A percentile compares a stretch with the other conserved stretches of the same genome.
Conservation (phyloP, 2,113 vertebrate genomes). For the Gymnocephalus cernua region DNA sequence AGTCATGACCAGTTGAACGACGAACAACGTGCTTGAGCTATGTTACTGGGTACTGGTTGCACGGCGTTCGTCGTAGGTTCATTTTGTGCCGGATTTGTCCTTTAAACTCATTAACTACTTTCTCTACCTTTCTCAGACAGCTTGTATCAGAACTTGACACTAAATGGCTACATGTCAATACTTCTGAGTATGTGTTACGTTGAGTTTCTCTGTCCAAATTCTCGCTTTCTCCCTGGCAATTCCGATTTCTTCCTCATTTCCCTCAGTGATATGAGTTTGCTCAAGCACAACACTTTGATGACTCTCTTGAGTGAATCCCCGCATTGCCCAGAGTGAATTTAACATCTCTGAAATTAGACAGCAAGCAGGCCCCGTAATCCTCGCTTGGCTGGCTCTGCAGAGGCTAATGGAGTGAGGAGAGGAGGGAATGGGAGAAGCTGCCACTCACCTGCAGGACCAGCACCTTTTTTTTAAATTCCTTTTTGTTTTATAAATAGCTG, state of each 20-base stretch:
- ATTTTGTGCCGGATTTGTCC: no score
- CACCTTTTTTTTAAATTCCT: neutral
- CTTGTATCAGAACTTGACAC: neutral
- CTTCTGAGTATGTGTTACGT: neutral
- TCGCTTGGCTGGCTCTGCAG: conserved; percentile 43
- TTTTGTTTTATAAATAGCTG: conserved; percentile 66
- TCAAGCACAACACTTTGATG: conserved; percentile 46
- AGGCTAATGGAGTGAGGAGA: conserved; percentile 63
- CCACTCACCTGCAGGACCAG: conserved; percentile 53
- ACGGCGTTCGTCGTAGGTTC: no score
- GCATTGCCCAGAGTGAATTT: conserved; percentile 50
- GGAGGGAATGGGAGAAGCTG: conserved; percentile 48
- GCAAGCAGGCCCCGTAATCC: conserved; percentile 39
- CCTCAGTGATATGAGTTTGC: conserved; percentile 19
- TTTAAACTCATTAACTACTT: neutral
- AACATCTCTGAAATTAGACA: conserved; percentile 61
- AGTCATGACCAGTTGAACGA: no score
- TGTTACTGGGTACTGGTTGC: no score
- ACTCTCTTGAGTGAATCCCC: conserved; percentile 55
- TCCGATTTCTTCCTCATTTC: conserved; percentile 5
- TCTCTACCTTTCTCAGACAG: no score
- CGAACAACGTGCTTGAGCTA: no score
- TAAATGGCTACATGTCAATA: neutral
- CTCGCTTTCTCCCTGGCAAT: neutral
- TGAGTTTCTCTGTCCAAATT: neutral